Evolutionary conservation across 1,140 invertebrate species (phyloP).

Genomic region (Cydia fagiglandana): DNA sequence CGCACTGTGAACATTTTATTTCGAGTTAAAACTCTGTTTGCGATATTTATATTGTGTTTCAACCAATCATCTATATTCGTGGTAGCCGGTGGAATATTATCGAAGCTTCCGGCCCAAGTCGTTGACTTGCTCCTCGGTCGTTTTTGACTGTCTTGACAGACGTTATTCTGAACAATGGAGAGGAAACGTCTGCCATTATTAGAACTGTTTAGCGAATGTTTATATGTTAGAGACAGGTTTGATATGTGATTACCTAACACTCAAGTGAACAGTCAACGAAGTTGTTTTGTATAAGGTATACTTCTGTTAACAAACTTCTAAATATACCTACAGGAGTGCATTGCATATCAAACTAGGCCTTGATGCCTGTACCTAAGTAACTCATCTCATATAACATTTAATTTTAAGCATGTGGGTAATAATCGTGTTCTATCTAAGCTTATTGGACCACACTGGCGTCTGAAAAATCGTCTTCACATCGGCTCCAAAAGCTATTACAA

Average conservation of each 20-base stretch:
- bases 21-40: background rate
- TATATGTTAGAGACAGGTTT: background rate
- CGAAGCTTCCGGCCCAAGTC: constrained; percentile 12
- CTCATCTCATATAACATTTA: no score
- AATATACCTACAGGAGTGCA: no score
- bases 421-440: no score
- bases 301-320: no score
- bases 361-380: no score
- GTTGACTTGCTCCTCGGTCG: constrained; percentile 15
- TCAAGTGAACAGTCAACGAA: no score
- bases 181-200: constrained; percentile 15
- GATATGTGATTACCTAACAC: background rate
- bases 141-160: constrained; percentile 20
- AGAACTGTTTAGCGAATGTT: constrained; percentile 16
- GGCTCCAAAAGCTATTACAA: background rate
- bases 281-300: no score
- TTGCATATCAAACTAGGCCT: no score
- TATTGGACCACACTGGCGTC: no score
- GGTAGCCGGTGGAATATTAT: constrained; percentile 20
- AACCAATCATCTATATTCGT: constrained; percentile 19
- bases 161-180: constrained; percentile 13
- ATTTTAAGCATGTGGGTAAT: no score
- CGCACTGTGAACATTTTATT: background rate
- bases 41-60: background rate
- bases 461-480: background rate